These are phyloP conservation scores for Ectropis grisescens DNA, from an alignment of 1,140 invertebrate species.

Conservation along the genomic window DNA sequence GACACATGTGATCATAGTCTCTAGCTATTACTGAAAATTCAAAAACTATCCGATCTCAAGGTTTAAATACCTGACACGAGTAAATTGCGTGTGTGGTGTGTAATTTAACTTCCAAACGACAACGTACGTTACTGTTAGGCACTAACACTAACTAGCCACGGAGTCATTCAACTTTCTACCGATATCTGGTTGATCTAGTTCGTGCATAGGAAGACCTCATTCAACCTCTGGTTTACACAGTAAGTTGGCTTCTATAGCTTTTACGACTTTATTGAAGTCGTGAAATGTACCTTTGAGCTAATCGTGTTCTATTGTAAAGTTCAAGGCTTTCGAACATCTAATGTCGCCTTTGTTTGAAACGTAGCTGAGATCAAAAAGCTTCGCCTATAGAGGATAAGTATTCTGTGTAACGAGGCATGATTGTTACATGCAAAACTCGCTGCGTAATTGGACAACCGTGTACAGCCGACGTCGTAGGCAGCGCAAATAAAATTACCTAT, in stretches of 20 bases:
- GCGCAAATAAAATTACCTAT: background rate
- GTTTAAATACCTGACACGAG: conserved; percentile 6
- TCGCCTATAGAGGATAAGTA: too few species aligned
- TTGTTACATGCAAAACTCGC: too few species aligned
- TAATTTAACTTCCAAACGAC: conserved; percentile 7
- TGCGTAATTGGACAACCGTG: conserved; percentile 1
- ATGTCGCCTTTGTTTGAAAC: too few species aligned
- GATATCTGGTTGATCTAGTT: conserved; percentile 11
- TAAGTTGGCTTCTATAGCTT: background rate
- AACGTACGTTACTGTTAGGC: conserved; percentile 12
- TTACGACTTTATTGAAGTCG: too few species aligned
- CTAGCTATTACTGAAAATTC: too few species aligned
- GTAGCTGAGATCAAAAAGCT: too few species aligned
- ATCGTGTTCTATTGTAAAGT: too few species aligned
- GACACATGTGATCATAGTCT: too few species aligned
- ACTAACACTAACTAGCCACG: conserved; percentile 17
- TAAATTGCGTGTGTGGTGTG: conserved; percentile 11
- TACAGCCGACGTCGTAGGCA: conserved; percentile 1
- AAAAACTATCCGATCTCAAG: background rate
- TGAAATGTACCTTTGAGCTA: too few species aligned
- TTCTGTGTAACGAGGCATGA: too few species aligned
- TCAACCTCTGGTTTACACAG: conserved; percentile 1
- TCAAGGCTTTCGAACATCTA: conserved; percentile 3
- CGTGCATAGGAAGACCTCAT: conserved; percentile 5
- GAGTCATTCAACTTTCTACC: conserved; percentile 20